Evolutionary conservation across 2,113 vertebrate species (phyloP).

Genomic region (Phrynocephalus versicolor): DNA sequence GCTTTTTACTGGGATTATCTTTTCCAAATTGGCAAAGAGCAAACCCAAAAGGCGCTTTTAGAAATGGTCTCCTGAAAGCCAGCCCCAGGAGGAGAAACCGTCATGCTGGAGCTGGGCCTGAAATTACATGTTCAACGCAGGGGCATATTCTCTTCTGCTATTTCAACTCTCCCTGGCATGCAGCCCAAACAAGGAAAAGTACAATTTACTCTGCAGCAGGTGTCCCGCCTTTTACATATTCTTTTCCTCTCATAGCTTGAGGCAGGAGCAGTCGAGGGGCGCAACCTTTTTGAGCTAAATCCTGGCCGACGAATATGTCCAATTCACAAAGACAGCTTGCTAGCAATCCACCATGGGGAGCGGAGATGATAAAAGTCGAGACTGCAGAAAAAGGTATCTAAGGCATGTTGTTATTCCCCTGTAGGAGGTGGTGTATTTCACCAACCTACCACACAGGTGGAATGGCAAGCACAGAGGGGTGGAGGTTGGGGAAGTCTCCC

Average conservation of each 20-base stretch:
- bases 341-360: conserved; percentile 23
- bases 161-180: neutral
- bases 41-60: neutral
- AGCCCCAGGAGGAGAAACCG: neutral
- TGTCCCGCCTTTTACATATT: conserved; percentile 3
- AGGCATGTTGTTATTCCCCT: conserved; percentile 6
- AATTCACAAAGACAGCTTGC: conserved; percentile 32
- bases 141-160: conserved; percentile 6
- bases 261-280: conserved; percentile 13
- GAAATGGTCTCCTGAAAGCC: neutral
- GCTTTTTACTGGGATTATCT: neutral
- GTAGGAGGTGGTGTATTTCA: conserved; percentile 12
- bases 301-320: neutral
- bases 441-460: neutral
- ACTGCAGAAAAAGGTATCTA: neutral
- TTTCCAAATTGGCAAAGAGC: neutral
- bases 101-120: neutral
- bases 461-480: neutral
- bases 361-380: conserved; percentile 4
- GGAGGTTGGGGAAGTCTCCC: neutral
- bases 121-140: conserved; percentile 8
- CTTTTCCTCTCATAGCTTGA: conserved; percentile 1
- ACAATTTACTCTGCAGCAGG: conserved; percentile 28
- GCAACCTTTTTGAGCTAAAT: conserved; percentile 19
- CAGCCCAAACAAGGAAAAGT: conserved; percentile 9